These are phyloP conservation scores for Gila robusta DNA, from an alignment of 2,797 vertebrate species.

Conservation along the genomic window DNA sequence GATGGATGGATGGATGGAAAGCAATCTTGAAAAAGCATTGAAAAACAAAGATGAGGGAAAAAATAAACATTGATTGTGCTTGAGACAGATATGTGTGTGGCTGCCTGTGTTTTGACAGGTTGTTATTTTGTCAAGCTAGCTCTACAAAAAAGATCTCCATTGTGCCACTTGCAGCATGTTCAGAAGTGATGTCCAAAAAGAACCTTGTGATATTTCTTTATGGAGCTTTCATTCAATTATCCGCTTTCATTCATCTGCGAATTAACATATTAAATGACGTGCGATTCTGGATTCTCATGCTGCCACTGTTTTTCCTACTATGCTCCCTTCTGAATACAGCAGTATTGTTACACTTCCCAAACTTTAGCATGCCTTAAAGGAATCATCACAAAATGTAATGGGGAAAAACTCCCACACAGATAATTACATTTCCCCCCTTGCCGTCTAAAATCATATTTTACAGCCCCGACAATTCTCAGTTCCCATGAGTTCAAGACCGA, in stretches of 20 bases:
- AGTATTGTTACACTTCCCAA: conserved; percentile 71
- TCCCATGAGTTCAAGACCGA: conserved; percentile 60
- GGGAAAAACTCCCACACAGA: conserved; percentile 71
- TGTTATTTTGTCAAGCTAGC: conserved; percentile 43
- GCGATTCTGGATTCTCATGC: conserved; percentile 39
- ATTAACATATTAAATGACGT: background rate
- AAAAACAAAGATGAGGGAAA: background rate
- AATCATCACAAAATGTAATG: conserved; percentile 76
- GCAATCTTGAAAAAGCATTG: background rate
- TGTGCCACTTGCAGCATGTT: background rate
- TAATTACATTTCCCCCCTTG: conserved; percentile 75
- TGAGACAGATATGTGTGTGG: conserved; percentile 58
- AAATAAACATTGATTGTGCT: background rate
- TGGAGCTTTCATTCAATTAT: background rate
- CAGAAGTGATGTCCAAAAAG: conserved; percentile 51
- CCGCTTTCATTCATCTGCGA: background rate
- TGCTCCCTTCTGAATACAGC: conserved; percentile 59
- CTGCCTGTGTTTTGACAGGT: conserved; percentile 59
- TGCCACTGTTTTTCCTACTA: conserved; percentile 51
- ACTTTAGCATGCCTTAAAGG: conserved; percentile 76
- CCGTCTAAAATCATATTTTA: conserved; percentile 72
- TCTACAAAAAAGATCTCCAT: conserved; percentile 24
- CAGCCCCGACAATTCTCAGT: conserved; percentile 70
- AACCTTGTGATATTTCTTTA: background rate
- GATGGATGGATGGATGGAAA: background rate